Percentiles rank a stretch among this genome's conserved stretches.
Conservation (phyloP, 2,888 invertebrate species). For the Nemurella pictetii region DNA sequence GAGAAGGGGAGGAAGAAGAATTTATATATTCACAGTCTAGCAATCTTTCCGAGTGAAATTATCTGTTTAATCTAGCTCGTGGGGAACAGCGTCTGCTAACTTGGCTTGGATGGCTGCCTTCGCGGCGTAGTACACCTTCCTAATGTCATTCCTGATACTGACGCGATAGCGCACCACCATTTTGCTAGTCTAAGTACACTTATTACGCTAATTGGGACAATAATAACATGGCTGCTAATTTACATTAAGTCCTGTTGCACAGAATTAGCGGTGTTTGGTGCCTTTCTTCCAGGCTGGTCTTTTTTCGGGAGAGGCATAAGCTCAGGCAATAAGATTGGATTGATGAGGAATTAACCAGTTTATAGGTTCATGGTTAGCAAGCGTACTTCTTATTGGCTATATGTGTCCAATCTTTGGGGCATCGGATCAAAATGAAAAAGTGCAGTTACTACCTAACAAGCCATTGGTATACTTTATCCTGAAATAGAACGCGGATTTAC, state of each 20-base stretch:
- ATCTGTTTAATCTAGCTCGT: not conserved
- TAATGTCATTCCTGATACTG: not conserved
- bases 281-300: not conserved
- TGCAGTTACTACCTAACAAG: too few species aligned
- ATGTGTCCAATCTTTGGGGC: too few species aligned
- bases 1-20: not conserved
- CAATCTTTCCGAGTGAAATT: not conserved
- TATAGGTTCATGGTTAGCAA: too few species aligned
- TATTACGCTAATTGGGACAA: not conserved
- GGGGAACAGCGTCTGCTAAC: not conserved
- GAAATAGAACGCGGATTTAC: too few species aligned
- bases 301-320: not conserved
- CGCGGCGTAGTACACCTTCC: not conserved
- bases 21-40: not conserved
- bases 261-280: not conserved
- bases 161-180: not conserved
- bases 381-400: too few species aligned
- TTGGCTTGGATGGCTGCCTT: not conserved
- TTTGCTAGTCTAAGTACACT: not conserved
- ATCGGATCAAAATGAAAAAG: too few species aligned
- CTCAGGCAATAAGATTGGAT: too few species aligned
- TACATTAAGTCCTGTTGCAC: not conserved
- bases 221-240: not conserved
- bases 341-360: too few species aligned
- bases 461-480: too few species aligned